These are phyloP conservation scores for Paracentrotus lividus DNA, from an alignment of 53 echinoderm and acorn worm genomes.

Conservation along the genomic window DNA sequence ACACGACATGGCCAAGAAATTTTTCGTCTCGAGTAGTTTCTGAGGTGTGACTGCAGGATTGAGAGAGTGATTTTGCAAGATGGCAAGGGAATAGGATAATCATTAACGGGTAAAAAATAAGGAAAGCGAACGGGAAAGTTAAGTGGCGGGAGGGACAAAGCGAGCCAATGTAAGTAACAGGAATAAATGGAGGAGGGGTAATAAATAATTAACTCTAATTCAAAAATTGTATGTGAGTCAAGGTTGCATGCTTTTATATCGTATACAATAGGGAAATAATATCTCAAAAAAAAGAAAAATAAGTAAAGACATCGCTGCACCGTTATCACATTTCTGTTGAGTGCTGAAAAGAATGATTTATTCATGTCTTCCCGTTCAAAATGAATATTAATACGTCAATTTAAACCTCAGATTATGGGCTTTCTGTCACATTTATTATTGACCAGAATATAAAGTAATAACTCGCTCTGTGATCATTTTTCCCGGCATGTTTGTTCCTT, in stretches of 20 bases:
- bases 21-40: no score
- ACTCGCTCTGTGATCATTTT: constrained; percentile 14
- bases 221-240: no score
- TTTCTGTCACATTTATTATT: neutral
- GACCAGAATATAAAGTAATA: constrained; percentile 14
- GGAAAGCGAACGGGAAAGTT: neutral
- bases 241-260: no score
- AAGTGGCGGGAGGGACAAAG: neutral
- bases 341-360: no score
- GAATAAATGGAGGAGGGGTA: neutral
- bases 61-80: constrained; percentile 48
- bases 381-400: no score
- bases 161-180: neutral
- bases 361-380: no score
- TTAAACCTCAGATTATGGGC: neutral
- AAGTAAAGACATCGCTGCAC: neutral
- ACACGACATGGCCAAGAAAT: no score
- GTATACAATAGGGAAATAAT: neutral
- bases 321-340: no score
- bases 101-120: constrained; percentile 3
- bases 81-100: neutral
- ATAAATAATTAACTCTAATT: neutral
- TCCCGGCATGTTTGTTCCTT: neutral
- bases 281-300: neutral
- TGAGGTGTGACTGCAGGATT: no score